Base-by-base conservation (phyloP, 2,888 invertebrate species). In the Ephialtes manifestator region DNA sequence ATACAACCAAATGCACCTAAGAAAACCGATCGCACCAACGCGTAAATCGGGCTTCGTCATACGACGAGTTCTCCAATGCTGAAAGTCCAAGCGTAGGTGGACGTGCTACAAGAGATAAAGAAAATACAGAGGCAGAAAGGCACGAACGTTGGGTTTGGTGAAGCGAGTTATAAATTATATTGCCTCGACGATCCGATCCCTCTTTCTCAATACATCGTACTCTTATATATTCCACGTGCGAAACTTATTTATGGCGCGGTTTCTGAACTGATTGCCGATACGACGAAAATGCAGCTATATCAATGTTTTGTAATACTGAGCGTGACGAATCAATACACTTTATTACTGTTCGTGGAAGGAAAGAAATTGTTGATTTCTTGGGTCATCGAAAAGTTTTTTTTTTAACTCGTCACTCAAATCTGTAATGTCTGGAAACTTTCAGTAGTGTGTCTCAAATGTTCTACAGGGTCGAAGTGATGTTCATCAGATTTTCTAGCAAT, bases 81-180 rank as follows among this genome's bases (percentile, higher is more conserved):
- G 35, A 35, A 46, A 67, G 65, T 24, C 63, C 18, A 70, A 71
- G 79, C 85, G 85, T 85, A 48, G 85, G 85, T 83, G 85, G 82
- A 85, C 85, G 51, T 60, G 76, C 60, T 39, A 55, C 65, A 74
- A 58, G 79, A 85, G 85, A 85, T 85, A 82, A 82, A 82, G 79
- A 46, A 82, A 85, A 85, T 85, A 85, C 85, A 83, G 85, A 65
- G 79, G 79, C 85, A 80, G 75, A 51, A 65, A 55, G 72, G 20
- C 48, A 72, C 63, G 72, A 82, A 79, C 78, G 72, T 83, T 75
- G 39, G 39, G 28, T 51, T 60, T 60, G 43, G 70, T 70, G 43
- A 55, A 80, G 63, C 58, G 72, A 60, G 82, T 72, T 80, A 82
- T 85, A 80, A 85, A 80, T 85, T 85, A 85, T 85, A 79, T 79